phyloP scores from a whole-genome alignment of 2,113 vertebrate genomes.

The Catharus fuscescens region DNA sequence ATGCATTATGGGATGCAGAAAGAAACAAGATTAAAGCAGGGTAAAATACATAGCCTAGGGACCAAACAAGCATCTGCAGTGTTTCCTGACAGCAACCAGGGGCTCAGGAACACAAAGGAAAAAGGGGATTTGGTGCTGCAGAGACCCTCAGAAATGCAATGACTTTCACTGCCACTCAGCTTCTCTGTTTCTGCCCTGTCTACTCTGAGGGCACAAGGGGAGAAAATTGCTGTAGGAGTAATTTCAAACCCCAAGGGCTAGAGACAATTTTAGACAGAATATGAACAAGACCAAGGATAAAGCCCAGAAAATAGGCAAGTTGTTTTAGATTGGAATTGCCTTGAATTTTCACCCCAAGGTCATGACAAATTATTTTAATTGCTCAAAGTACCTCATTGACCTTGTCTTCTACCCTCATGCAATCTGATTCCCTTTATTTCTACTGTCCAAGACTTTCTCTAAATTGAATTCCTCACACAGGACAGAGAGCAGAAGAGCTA shows the following conservation, averaged over 20 bases:
- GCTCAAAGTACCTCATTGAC: background rate
- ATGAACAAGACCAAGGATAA: background rate
- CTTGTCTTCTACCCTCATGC: background rate
- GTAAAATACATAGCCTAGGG: background rate
- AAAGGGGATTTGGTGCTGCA: background rate
- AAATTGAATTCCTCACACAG: background rate
- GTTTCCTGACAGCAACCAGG: background rate
- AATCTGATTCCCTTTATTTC: background rate
- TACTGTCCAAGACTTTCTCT: background rate
- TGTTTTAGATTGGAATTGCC: background rate
- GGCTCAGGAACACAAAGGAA: background rate
- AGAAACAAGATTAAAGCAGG: slow-evolving; percentile 5
- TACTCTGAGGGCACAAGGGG: background rate
- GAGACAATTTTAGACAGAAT: background rate
- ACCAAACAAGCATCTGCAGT: background rate
- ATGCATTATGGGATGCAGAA: slow-evolving; percentile 15
- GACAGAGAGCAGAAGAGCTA: background rate
- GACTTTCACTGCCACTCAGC: background rate
- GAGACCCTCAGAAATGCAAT: background rate
- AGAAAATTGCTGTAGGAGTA: background rate
- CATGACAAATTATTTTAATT: slow-evolving; percentile 7
- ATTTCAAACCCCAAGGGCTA: background rate
- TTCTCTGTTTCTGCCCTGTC: background rate
- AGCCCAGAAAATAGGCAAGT: background rate
- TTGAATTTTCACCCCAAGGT: background rate